Conservation (phyloP, 2,113 vertebrate genomes). For the Nanorana parkeri region DNA sequence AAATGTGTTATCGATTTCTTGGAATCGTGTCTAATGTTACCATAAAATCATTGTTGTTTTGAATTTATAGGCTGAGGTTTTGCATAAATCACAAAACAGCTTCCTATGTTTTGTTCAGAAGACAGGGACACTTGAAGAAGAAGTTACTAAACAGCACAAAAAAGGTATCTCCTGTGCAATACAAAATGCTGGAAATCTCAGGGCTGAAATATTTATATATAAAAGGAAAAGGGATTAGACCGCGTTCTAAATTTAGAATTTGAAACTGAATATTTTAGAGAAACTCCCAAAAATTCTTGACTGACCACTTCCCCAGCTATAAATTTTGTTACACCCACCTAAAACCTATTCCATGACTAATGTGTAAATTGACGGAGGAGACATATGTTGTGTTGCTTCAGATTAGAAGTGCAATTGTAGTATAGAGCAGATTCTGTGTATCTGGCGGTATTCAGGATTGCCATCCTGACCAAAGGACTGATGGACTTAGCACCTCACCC, state of each 20-base stretch:
- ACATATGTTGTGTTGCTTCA: too few relatives aligned
- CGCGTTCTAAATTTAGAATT: not conserved
- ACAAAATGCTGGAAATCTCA: not conserved
- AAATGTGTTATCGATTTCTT: too few relatives aligned
- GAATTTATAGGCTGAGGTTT: not conserved
- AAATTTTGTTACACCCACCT: not conserved
- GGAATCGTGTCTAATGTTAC: too few relatives aligned
- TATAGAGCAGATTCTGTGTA: too few relatives aligned
- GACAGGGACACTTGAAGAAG: too few relatives aligned
- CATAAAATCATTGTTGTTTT: too few relatives aligned
- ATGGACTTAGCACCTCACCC: too few relatives aligned
- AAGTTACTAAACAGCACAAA: too few relatives aligned
- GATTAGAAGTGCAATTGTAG: too few relatives aligned
- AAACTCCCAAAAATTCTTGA: conserved; percentile 4
- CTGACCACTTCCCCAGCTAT: conserved; percentile 3
- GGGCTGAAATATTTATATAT: not conserved
- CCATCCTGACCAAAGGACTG: too few relatives aligned
- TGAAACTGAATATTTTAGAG: conserved; percentile 22
- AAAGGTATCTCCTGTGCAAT: not conserved
- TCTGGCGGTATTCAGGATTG: too few relatives aligned
- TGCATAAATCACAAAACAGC: not conserved
- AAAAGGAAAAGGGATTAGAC: not conserved
- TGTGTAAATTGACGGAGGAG: not conserved
- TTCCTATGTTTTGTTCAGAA: too few relatives aligned
- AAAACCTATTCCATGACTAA: not conserved